Evolutionary conservation across 2,888 invertebrate genomes (phyloP).

Genomic region (Parnassius glacialis): DNA sequence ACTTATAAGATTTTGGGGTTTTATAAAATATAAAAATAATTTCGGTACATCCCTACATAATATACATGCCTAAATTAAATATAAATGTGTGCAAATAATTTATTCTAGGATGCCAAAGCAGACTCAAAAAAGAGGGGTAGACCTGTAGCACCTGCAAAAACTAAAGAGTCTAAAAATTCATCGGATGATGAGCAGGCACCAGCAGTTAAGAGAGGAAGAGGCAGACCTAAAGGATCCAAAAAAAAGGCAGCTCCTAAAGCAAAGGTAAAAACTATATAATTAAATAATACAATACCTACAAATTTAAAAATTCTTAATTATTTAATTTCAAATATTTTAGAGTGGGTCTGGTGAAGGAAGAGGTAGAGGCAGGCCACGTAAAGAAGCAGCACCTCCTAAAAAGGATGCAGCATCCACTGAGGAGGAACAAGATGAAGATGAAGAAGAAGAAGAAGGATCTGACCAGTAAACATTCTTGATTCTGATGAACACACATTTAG

Average conservation of each 20-base stretch:
- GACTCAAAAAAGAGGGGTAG: constrained; percentile 75
- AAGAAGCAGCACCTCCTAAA: constrained; percentile 72
- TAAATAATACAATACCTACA: background rate
- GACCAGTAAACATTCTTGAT: constrained; percentile 71
- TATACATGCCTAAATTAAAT: background rate
- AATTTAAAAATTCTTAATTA: background rate
- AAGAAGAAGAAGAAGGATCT: constrained; percentile 76
- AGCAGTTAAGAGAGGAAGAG: constrained; percentile 77
- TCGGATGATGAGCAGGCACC: constrained; percentile 79
- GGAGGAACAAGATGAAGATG: constrained; percentile 76
- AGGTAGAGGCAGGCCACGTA: constrained; percentile 74
- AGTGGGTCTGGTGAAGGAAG: constrained; percentile 65
- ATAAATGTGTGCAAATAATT: background rate
- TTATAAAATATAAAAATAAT: too few species aligned
- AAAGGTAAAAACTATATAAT: constrained; percentile 50
- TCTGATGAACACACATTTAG: constrained; percentile 59
- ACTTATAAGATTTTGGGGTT: too few species aligned
- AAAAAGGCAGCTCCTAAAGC: constrained; percentile 72
- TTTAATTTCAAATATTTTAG: constrained; percentile 37
- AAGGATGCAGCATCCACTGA: constrained; percentile 74
- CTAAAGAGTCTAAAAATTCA: constrained; percentile 78
- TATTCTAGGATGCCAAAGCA: constrained; percentile 67
- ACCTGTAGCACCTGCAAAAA: constrained; percentile 62
- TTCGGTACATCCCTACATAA: too few species aligned
- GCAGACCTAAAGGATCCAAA: constrained; percentile 79